Evolutionary conservation across 2,113 vertebrate genomes (phyloP).

Genomic region (Grantiella picta): DNA sequence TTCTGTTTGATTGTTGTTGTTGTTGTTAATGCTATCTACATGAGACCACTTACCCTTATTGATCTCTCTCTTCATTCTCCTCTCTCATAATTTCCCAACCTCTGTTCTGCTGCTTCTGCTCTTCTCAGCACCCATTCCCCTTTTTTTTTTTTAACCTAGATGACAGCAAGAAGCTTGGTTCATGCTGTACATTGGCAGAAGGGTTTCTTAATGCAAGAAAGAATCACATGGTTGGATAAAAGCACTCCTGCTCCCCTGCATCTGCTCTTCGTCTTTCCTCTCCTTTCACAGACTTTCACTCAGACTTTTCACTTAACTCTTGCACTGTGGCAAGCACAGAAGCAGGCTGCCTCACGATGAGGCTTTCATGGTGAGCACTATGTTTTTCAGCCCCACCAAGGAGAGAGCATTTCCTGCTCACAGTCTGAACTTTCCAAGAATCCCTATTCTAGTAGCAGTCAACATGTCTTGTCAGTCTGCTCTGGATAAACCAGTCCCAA

Average conservation of each 20-base stretch:
- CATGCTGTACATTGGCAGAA: background rate
- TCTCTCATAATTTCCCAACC: background rate
- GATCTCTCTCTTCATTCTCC: background rate
- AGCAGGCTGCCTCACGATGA: background rate
- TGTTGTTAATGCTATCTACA: background rate
- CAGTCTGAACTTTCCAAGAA: background rate
- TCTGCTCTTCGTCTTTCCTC: fast-evolving
- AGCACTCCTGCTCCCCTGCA: background rate
- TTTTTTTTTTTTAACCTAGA: background rate
- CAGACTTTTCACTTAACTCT: background rate
- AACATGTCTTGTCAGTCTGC: fast-evolving
- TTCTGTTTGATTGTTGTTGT: background rate
- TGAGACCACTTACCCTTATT: background rate
- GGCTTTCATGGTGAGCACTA: fast-evolving
- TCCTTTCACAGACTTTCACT: background rate
- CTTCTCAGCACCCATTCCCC: background rate
- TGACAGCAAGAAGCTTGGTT: background rate
- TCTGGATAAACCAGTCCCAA: background rate
- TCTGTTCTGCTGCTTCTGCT: background rate
- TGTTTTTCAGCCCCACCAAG: background rate
- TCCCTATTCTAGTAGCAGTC: background rate
- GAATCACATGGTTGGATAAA: background rate
- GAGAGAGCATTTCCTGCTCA: background rate
- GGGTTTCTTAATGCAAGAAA: background rate
- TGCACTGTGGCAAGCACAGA: background rate